Conservation (phyloP, 2,797 vertebrate species). For the Alcedo atthis region DNA sequence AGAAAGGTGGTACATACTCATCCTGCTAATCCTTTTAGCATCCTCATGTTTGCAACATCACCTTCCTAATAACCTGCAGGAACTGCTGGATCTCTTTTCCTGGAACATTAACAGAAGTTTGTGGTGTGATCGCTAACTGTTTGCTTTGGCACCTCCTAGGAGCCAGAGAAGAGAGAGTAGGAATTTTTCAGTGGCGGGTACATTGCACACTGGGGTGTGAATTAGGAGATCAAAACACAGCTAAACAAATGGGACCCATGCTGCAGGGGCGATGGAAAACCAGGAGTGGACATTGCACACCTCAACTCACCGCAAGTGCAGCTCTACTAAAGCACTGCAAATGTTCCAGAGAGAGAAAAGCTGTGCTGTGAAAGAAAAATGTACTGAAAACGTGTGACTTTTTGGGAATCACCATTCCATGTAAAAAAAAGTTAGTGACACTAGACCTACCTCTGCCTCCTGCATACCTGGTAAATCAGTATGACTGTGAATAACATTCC, state of each 20-base stretch:
- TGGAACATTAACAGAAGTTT: slow-evolving; percentile 58
- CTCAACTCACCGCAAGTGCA: background rate
- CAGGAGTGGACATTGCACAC: background rate
- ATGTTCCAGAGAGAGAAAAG: background rate
- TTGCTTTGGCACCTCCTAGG: slow-evolving; percentile 62
- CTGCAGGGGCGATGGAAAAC: slow-evolving; percentile 7
- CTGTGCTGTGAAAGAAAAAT: background rate
- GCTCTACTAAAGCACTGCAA: background rate
- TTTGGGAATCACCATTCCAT: background rate
- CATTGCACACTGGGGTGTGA: slow-evolving; percentile 42
- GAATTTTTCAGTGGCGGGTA: slow-evolving; percentile 38
- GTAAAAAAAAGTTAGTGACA: background rate
- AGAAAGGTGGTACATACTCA: slow-evolving; percentile 37
- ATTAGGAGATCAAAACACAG: slow-evolving; percentile 60
- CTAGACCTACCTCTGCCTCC: background rate
- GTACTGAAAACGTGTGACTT: background rate
- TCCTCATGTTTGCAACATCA: slow-evolving; percentile 51
- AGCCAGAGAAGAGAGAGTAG: slow-evolving; percentile 49
- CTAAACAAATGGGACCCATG: slow-evolving; percentile 35
- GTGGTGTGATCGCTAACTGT: slow-evolving; percentile 44
- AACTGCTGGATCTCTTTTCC: slow-evolving; percentile 53
- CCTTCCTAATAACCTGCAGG: slow-evolving; percentile 40
- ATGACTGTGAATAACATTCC: background rate
- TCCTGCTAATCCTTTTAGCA: slow-evolving; percentile 60
- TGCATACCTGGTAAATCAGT: background rate